Evolutionary conservation across 2,888 invertebrate species (phyloP).

Genomic region (Eilema griseolum): DNA sequence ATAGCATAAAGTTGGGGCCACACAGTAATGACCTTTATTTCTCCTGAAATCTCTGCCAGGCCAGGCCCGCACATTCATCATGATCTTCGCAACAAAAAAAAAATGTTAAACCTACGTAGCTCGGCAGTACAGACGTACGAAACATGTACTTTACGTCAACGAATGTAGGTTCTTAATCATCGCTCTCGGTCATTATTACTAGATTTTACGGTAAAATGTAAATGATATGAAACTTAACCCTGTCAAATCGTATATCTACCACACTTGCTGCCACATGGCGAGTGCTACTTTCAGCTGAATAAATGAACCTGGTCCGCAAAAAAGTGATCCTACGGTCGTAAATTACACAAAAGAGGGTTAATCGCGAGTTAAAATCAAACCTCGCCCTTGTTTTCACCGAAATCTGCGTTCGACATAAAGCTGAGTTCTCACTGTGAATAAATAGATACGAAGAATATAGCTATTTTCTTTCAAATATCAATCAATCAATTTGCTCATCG

Average conservation of each 20-base stretch:
- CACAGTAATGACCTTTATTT: no score
- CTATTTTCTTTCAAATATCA: not conserved
- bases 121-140: no score
- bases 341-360: slow-evolving; percentile 58
- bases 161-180: not conserved
- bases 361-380: slow-evolving; percentile 53
- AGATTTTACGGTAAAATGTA: not conserved
- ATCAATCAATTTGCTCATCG: no score
- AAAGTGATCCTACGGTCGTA: slow-evolving; percentile 49
- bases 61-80: no score
- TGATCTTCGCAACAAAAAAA: no score
- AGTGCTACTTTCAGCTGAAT: slow-evolving; percentile 3
- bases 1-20: no score
- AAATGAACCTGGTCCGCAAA: slow-evolving; percentile 39
- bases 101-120: no score
- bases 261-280: not conserved
- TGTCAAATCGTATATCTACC: not conserved
- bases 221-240: not conserved
- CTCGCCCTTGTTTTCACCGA: slow-evolving; percentile 50
- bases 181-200: not conserved
- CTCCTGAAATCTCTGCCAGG: no score
- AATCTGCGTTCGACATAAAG: slow-evolving; percentile 30
- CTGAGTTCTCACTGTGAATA: not conserved
- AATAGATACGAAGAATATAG: not conserved
- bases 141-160: not conserved